phyloP scores from a whole-genome alignment of 2,113 vertebrate species.

The Nycticorax nycticorax region DNA sequence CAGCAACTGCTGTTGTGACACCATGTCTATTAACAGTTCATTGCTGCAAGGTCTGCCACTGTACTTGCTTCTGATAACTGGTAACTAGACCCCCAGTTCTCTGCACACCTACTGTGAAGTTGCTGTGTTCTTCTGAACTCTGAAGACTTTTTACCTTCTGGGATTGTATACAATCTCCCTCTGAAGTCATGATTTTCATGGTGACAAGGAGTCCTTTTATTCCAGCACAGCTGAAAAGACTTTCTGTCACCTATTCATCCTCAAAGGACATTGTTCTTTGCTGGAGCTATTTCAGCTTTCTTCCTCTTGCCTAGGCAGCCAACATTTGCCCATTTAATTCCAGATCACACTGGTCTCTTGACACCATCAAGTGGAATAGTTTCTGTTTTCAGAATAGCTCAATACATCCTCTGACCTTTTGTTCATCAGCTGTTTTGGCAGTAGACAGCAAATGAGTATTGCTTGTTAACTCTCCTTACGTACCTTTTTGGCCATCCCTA shows the following conservation, averaged over 20 bases:
- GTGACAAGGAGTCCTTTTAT: neutral
- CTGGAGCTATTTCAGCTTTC: neutral
- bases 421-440: neutral
- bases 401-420: neutral
- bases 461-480: neutral
- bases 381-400: neutral
- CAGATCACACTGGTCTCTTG: neutral
- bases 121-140: neutral
- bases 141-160: neutral
- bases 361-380: neutral
- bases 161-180: neutral
- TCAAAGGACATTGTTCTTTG: neutral
- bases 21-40: neutral
- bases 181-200: neutral
- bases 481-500: neutral
- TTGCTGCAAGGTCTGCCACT: neutral
- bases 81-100: neutral
- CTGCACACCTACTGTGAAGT: neutral
- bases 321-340: neutral
- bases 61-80: neutral
- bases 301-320: neutral
- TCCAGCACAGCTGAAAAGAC: neutral
- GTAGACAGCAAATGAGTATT: neutral
- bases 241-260: neutral
- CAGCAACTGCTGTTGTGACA: neutral